These are phyloP conservation scores for Hestina assimilis DNA, from an alignment of 1,140 invertebrate species.

Conservation along the genomic window DNA sequence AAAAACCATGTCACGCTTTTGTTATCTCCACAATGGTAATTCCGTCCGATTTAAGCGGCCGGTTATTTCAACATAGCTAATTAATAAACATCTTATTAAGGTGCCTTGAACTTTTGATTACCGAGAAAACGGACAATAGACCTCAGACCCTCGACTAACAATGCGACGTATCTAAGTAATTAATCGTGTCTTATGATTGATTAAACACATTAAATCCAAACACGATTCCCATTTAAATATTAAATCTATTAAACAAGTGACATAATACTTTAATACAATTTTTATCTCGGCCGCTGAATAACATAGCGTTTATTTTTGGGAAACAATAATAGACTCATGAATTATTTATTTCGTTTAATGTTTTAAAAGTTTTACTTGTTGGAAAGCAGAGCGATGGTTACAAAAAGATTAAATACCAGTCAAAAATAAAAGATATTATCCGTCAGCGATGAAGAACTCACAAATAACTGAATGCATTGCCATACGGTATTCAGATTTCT, in stretches of 20 bases:
- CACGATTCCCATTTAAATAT: conserved; percentile 75
- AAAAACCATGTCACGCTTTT: conserved; percentile 53
- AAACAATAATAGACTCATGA: conserved; percentile 64
- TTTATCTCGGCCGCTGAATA: conserved; percentile 65
- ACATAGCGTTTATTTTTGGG: conserved; percentile 51
- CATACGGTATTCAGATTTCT: no score
- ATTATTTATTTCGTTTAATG: conserved; percentile 51
- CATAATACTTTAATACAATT: conserved; percentile 68
- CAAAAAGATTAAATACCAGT: no score
- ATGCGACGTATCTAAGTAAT: conserved; percentile 70
- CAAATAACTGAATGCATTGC: no score
- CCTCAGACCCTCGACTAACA: conserved; percentile 50
- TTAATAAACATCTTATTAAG: conserved; percentile 72
- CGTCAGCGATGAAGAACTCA: no score
- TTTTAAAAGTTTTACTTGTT: no score
- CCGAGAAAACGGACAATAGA: conserved; percentile 64
- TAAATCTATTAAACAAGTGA: conserved; percentile 70
- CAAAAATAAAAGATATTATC: no score
- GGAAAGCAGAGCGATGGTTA: no score
- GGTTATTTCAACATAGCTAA: conserved; percentile 65
- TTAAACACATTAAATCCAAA: conserved; percentile 73
- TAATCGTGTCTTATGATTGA: conserved; percentile 76
- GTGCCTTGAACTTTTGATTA: conserved; percentile 74
- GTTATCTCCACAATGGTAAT: conserved; percentile 57
- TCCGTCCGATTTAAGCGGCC: conserved; percentile 50